Base-by-base conservation (phyloP, 2,888 invertebrate genomes). In the Hydrotaea diabolus region DNA sequence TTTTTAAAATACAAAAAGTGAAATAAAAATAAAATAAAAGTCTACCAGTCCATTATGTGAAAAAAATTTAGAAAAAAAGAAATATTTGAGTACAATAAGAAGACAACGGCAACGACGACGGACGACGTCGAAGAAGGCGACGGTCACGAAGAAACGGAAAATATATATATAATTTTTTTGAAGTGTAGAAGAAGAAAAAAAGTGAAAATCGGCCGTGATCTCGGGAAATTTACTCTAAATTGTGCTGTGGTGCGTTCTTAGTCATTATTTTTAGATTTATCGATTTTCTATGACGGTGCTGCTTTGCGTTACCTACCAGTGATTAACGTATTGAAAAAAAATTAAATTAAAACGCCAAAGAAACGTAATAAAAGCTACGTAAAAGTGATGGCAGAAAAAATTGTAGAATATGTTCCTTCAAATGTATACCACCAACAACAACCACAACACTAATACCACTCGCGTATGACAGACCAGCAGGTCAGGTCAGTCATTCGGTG, bases 231-330 rank as follows among this genome's bases (percentile, higher is more conserved):
- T 79, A 72, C 55, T 81, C 15, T 64, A 72, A 77, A 72, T 66
- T 75, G 64, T 80, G 53, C n/a, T 76, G 71, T 83, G 77, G 76
- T 71, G 39, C 43, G 43, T 73, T 43, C 69, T 53, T 71, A 85
- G 57, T 82, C 62, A 82, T 85, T 85, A 85, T 85, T 82, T 85
- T 85, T 85, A 85, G 85, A 85, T 80, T 73, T 85, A 85, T 85
- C 72, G 85, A 85, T 85, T 85, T 62, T 85, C 43, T 85, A 69
- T 75, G 73, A 73, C 75, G 57, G 57, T 57, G 49, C 77, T 66
- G 80, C 43, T n/a, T n/a, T n/a, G 39, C 7, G 31, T 31, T 31
- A 31, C 31, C 62, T 31, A 31, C 31, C 62, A 13, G 57, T 71
- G 21, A 9, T 53, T 77, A 21, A 72, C 62, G 21, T 75, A 39